Base-by-base conservation (phyloP, 1,140 invertebrate genomes). In the Goniozus legneri region DNA sequence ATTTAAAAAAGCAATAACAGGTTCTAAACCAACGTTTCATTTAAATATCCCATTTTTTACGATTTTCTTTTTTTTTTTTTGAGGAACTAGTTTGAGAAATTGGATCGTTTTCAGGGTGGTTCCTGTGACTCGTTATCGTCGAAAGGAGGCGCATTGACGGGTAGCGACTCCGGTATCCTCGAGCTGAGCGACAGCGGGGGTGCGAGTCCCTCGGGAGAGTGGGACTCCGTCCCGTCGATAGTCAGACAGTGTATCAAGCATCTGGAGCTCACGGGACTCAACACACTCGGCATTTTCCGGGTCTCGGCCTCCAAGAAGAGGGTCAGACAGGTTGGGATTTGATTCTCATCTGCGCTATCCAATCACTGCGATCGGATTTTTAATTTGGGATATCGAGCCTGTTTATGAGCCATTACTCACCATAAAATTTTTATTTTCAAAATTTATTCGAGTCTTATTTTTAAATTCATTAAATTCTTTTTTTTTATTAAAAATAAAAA, bases 231-330 rank as follows among this genome's bases (percentile, higher is more conserved):
- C 3, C 92, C 91, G 1, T 77, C 79, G 16, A 79, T 95, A 40
- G 84, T 95, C 16, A 77, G 77, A 19, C 82, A 83, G 34, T 95
- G 92, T 64, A 83, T 93, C 41, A 82, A 83, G 46, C 88, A 94
- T 71, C 79, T 95, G 21, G 83, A 92, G 62, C 73, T 77, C 10
- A 82, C 88, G 54, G 91, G 91, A 10, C 78, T 96, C 7, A 80
- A 85, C 48, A 92, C 88, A 12, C 77, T 92, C 8, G 92, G 92
- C 1, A 84, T 95, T 34, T 96, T 96, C 76, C 80, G 92, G 49
- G 91, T 96, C 18, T 91, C 89, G 36, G 86, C 88, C 31, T 93
- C 91, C 1, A 92, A 93, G 69, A 95, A 94, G 69, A 80, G 92
- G 70, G 87, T 93, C 22, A 80, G 91, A 76, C 90, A 95, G 84